These are phyloP conservation scores for Plemyria rubiginata DNA, from an alignment of 2,888 invertebrate species.

Conservation along the genomic window DNA sequence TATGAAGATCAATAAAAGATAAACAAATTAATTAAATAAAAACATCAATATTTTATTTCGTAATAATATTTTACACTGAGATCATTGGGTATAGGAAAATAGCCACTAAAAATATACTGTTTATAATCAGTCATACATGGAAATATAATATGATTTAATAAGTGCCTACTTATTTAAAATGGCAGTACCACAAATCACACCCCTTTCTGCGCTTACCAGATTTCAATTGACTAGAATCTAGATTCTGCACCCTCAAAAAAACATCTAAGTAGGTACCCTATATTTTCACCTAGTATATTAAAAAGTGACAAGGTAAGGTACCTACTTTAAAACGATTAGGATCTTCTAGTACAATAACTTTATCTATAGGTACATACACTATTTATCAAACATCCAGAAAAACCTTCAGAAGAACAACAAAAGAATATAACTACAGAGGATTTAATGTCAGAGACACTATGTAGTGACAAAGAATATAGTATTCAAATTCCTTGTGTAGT, in stretches of 20 bases:
- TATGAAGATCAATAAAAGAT: background rate
- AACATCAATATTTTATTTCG: slow-evolving; percentile 13
- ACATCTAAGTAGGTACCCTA: too few species aligned
- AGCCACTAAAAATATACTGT: slow-evolving; percentile 4
- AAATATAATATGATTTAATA: background rate
- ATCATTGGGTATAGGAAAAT: slow-evolving; percentile 24
- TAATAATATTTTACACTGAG: slow-evolving; percentile 13
- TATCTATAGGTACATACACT: too few species aligned
- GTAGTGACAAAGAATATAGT: too few species aligned
- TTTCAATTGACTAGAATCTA: background rate
- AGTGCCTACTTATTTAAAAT: background rate
- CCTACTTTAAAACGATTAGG: background rate
- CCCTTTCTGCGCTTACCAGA: background rate
- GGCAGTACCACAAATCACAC: background rate
- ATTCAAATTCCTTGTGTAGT: too few species aligned
- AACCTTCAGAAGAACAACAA: too few species aligned
- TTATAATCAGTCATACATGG: background rate
- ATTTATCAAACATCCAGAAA: background rate
- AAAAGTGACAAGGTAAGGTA: background rate
- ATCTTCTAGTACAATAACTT: too few species aligned
- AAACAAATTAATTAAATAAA: background rate
- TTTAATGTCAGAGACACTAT: too few species aligned
- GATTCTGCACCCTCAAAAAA: background rate
- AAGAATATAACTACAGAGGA: too few species aligned
- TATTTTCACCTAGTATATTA: too few species aligned